Evolutionary conservation across 1,140 invertebrate genomes (phyloP).

Genomic region (Aethina tumida): DNA sequence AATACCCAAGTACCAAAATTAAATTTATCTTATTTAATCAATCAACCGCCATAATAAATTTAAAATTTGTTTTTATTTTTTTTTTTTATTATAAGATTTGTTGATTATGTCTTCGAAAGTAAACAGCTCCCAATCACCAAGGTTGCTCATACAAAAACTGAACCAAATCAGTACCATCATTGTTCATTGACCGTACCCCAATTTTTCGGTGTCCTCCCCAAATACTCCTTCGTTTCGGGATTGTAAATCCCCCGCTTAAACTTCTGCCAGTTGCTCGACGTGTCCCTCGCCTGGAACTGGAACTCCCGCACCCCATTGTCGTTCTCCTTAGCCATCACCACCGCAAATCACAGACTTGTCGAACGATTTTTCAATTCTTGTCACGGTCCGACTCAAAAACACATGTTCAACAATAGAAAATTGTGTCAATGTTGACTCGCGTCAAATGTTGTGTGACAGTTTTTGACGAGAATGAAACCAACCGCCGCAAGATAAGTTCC

Average conservation of each 20-base stretch:
- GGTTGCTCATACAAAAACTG: conserved; percentile 13
- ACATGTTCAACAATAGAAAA: no score
- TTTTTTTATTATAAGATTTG: conserved; percentile 8
- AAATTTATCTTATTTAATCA: no score
- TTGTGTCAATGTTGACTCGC: no score
- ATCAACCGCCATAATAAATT: no score
- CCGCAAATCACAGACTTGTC: no score
- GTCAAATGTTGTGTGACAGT: no score
- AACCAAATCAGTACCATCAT: conserved; percentile 35
- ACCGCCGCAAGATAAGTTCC: no score
- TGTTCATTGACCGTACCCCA: no score
- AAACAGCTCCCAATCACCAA: conserved; percentile 6
- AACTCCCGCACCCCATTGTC: conserved; percentile 17
- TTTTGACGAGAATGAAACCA: no score
- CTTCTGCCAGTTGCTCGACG: conserved; percentile 45
- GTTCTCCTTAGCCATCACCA: conserved; percentile 8
- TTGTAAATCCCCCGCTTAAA: conserved; percentile 55
- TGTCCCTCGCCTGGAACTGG: conserved; percentile 12
- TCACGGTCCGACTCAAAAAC: no score
- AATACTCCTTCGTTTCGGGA: conserved; percentile 48
- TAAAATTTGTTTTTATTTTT: conserved; percentile 7
- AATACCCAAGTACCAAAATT: no score
- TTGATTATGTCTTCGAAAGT: conserved; percentile 9
- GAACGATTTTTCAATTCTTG: no score
- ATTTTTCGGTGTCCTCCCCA: conserved; percentile 58